Conservation (phyloP, 2,113 vertebrate genomes). For the Taurulus bubalis region DNA sequence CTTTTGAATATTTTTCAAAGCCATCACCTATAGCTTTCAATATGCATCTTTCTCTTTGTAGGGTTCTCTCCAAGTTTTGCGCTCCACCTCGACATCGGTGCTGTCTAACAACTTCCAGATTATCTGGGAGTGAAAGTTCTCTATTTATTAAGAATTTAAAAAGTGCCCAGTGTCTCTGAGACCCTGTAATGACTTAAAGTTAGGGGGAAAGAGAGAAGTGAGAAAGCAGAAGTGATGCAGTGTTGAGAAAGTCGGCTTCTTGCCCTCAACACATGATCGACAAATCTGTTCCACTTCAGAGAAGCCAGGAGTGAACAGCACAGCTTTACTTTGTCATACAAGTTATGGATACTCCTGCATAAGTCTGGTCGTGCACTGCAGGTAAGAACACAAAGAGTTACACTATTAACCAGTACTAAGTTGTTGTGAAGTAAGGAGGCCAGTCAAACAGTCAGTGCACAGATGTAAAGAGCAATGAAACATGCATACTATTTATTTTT, state of each 20-base stretch:
- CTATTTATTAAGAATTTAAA: too few species aligned
- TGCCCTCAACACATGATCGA: conserved; percentile 21
- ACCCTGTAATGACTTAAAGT: neutral
- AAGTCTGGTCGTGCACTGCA: neutral
- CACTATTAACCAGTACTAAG: neutral
- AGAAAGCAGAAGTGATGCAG: conserved; percentile 56
- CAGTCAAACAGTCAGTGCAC: neutral
- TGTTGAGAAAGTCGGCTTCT: conserved; percentile 28
- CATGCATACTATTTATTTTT: neutral
- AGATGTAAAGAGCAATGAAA: neutral
- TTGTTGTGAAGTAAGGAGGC: neutral
- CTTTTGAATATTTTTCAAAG: neutral
- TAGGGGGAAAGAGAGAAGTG: conserved; percentile 57
- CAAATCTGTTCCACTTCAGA: conserved; percentile 22
- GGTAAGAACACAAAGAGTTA: conserved; percentile 35
- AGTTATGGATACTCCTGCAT: neutral
- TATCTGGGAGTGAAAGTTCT: neutral
- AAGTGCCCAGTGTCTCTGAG: neutral
- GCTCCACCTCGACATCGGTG: neutral
- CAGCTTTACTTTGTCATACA: conserved; percentile 6
- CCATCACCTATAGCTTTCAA: too few species aligned
- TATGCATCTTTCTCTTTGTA: neutral
- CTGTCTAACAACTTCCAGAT: neutral
- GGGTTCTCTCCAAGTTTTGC: neutral
- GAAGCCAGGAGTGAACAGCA: neutral